A percentile compares a stretch with the other conserved stretches of the same genome.
phyloP scores from a whole-genome alignment of 2,888 invertebrate species.

The Rhopalosiphum nymphaeae region DNA sequence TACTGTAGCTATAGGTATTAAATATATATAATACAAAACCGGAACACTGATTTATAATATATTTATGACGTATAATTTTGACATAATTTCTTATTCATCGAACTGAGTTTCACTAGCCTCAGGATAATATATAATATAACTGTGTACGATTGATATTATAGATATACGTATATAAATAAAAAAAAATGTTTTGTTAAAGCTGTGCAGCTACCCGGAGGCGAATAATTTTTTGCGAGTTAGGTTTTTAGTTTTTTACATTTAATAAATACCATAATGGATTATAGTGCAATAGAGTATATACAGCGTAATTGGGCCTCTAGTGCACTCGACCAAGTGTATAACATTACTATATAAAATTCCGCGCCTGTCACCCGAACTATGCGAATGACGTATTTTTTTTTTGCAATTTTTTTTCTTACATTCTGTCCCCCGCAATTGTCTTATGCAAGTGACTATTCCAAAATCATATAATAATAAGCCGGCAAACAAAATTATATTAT shows the following conservation, averaged over 20 bases:
- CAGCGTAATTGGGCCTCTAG: not conserved
- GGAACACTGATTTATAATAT: slow-evolving; percentile 50
- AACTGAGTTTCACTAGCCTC: slow-evolving; percentile 59
- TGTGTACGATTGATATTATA: slow-evolving; percentile 29
- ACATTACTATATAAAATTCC: not conserved
- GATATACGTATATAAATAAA: slow-evolving; percentile 16
- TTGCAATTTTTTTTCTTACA: not conserved
- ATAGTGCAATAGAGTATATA: not conserved
- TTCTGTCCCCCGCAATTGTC: not conserved
- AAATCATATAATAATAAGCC: not conserved
- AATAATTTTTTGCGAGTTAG: not conserved
- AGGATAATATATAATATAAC: not conserved
- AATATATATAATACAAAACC: not conserved
- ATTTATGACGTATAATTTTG: slow-evolving; percentile 55
- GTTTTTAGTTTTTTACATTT: slow-evolving; percentile 5
- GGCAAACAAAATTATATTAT: not conserved
- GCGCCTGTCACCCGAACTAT: not conserved
- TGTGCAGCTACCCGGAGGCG: not conserved
- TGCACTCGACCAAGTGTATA: not conserved
- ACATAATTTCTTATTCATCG: slow-evolving; percentile 54
- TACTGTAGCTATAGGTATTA: not conserved
- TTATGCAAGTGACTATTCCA: not conserved
- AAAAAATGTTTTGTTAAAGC: slow-evolving; percentile 37
- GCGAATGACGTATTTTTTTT: not conserved
- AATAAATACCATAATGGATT: slow-evolving; percentile 2